These are phyloP conservation scores for Macaca fascicularis DNA, from an alignment of 2,113 vertebrate species.

Conservation along the genomic window DNA sequence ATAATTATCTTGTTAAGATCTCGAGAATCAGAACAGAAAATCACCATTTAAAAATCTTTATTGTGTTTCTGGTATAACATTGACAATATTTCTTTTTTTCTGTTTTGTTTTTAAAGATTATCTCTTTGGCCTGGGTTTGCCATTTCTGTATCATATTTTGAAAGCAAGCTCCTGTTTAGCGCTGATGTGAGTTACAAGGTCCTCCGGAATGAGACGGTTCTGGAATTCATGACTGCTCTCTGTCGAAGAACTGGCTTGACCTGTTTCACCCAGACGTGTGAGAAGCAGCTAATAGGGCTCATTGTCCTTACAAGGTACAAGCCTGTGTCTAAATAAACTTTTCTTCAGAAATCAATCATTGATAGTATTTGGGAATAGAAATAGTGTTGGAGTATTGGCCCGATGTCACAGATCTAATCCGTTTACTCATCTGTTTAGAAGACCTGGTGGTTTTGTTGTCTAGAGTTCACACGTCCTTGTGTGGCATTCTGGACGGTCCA, in stretches of 20 bases:
- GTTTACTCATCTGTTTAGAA: not conserved
- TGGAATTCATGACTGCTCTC: constrained; percentile 80
- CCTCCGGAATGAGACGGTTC: constrained; percentile 81
- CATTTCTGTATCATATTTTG: constrained; percentile 75
- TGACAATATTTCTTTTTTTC: not conserved
- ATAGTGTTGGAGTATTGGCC: not conserved
- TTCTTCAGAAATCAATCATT: not conserved
- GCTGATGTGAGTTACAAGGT: constrained; percentile 82
- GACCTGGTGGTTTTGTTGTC: not conserved
- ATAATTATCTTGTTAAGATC: not conserved
- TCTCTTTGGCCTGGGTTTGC: constrained; percentile 83
- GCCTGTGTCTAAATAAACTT: not conserved
- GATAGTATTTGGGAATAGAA: not conserved
- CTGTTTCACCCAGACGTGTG: constrained; percentile 71
- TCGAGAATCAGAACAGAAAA: not conserved
- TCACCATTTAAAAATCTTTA: not conserved
- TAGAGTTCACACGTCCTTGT: not conserved
- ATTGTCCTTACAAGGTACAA: constrained; percentile 83
- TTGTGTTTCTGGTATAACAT: not conserved
- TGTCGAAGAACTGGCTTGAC: not conserved
- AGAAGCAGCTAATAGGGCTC: constrained; percentile 79
- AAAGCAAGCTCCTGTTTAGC: constrained; percentile 73
- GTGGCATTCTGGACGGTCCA: not conserved
- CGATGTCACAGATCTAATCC: not conserved
- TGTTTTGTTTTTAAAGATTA: constrained; percentile 70